Base-by-base conservation (phyloP, 2,113 vertebrate species). In the Micronisus gabar region DNA sequence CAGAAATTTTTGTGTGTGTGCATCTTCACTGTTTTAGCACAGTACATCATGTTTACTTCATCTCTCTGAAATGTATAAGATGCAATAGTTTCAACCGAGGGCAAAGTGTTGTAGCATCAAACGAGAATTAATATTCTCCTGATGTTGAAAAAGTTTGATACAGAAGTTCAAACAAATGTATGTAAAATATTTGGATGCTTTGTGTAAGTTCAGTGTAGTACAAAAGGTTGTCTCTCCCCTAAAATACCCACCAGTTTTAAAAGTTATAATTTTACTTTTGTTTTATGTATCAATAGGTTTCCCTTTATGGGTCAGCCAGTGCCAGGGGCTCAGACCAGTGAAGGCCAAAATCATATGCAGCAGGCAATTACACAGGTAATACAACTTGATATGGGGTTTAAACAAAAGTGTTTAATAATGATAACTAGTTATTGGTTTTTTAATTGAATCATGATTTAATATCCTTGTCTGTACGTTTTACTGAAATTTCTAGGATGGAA, bases 401-500 rank as follows among this genome's bases (percentile, higher is more conserved):
- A 59, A 27, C n/a, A 88, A 41, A 95, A 30, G 10, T 58, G 30
- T 87, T 50, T 47, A 48, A 10, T 58, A 55, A 50, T 48, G 40
- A 23, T 72, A 32, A 68, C 11, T 47, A 30, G 9, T 2, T 17
- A 43, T 53, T 1, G 1, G 1, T 11, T 32, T 71, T 84, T 59
- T 53, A 93, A 75, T 15, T 81, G 79, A 93, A 95, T 95, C 50
- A 32, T 93, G 56, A 74, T 86, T 85, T 90, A 94, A 98, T 97
- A 86, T 95, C 75, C 67, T 95, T 97, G 61, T 96, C 83, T 97
- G 9, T 98, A 53, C 96, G 71, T 97, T 98, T 91, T 94, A 92
- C 93, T 98, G 93, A 94, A 61, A 63, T 92, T 98, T 98, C 93
- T 98, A 99, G 99, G 99, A 99, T n/a, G 98, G 98, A 93, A 99